phyloP scores from a whole-genome alignment of 2,888 invertebrate genomes.

The Apamea anceps region DNA sequence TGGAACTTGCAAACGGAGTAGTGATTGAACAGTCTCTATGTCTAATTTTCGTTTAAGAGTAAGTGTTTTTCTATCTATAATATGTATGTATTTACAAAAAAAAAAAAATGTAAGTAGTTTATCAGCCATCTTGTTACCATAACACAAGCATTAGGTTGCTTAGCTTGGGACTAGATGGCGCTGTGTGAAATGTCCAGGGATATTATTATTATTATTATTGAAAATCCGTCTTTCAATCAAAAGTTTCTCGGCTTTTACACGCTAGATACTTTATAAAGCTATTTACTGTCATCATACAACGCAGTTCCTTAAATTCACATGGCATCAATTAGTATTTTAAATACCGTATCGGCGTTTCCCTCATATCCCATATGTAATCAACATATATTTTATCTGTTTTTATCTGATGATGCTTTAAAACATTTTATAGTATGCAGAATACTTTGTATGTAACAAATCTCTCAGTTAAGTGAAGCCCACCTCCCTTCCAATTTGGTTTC shows the following conservation, averaged over 20 bases:
- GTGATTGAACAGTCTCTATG: background rate
- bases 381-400: conserved; percentile 17
- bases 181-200: no score
- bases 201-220: no score
- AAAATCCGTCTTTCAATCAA: background rate
- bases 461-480: conserved; percentile 8
- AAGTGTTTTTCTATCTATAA: no score
- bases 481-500: conserved; percentile 24
- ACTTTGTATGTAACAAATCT: conserved; percentile 44
- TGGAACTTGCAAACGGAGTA: background rate
- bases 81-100: no score
- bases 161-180: no score
- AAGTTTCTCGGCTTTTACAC: background rate
- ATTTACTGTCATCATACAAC: background rate
- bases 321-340: conserved; percentile 24
- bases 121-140: no score
- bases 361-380: conserved; percentile 15
- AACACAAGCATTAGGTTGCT: no score
- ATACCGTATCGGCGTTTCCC: background rate
- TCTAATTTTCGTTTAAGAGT: background rate
- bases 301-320: background rate
- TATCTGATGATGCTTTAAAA: conserved; percentile 37
- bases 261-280: background rate
- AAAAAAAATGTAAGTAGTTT: no score
- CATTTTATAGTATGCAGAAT: conserved; percentile 21